Evolutionary conservation across 2,797 vertebrate genomes (phyloP), one percentile per base, ranked within the genome.

Genomic region (Typhlichthys eigenmanni): DNA sequence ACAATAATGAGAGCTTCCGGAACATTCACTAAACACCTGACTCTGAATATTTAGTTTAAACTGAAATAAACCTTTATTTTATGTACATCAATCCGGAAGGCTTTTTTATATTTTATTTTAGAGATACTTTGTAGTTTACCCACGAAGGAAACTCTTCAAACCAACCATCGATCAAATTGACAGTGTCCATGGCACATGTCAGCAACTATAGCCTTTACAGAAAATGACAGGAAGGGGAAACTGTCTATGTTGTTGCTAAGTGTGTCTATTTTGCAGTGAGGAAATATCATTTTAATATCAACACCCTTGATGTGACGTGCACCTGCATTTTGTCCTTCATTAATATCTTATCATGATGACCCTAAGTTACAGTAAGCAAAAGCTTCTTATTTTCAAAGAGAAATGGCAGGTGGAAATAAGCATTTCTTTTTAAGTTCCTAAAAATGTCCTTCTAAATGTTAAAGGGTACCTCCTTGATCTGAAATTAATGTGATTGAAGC

Each of bases 1-100:
- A 81, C 66, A 75, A 62, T 61, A 68, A 80, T 49, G 55, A 68
- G 48, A 78, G 71, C 55, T 63, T 73, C 62, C 70, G 49, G 59
- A 68, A 53, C 1, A 16, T 66, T 51, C 55, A 58, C 46, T 71
- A 74, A 66, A 71, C 10, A 62, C 62, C 64, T 12, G 68, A 72
- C 47, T 70, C 58, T 49, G 58, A 78, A 56, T 66, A 56, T 62
- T 71, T 61, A 16, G 55, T 52, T 64, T 58, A 71, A 71, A 64
- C 16, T 32, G 19, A 59, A 46, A 5, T 38, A 55, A 32, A 32
- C n/a, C 64, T 54, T 0, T 50, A 55, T 69, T 64, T 16, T 9
- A 29, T 43, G 47, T 5, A 49, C 24, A 55, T 5, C 34, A 43
- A 57, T 59, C 9, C 24, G 54, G 49, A 52, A 14, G 13, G 13